phyloP scores from a whole-genome alignment of 92 coral and sea anemone genomes.

The Zoanthus solanderi region DNA sequence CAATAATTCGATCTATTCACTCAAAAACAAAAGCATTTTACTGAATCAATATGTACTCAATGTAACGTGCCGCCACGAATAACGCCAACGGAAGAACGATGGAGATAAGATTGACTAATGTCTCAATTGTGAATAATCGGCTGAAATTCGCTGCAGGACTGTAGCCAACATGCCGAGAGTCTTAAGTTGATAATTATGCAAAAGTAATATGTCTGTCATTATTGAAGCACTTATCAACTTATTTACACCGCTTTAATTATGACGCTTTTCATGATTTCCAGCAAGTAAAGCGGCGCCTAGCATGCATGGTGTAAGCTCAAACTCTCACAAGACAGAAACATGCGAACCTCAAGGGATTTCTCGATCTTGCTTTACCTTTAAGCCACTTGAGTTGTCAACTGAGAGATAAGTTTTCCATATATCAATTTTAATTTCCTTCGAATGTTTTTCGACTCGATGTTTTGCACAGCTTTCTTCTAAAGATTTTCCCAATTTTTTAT shows the following conservation, averaged over 20 bases:
- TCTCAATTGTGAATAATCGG: not conserved
- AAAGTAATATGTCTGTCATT: constrained; percentile 6
- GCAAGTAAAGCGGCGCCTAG: no score
- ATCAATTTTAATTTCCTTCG: no score
- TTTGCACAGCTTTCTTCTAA: no score
- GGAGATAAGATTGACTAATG: not conserved
- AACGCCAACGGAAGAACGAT: not conserved
- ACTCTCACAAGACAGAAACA: no score
- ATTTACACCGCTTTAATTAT: constrained; percentile 5
- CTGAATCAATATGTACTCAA: not conserved
- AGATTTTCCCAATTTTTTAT: no score
- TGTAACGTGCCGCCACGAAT: not conserved
- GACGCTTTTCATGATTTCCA: not conserved
- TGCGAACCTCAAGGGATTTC: no score
- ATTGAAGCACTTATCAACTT: constrained; percentile 12
- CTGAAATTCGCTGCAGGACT: not conserved
- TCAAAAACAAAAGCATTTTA: not conserved
- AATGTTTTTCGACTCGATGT: no score
- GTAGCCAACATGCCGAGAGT: constrained; percentile 5
- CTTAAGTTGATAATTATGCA: not conserved
- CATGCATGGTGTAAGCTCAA: no score
- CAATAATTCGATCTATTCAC: not conserved
- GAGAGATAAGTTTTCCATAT: no score
- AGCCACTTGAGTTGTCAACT: no score
- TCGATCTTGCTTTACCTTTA: no score